Base-by-base conservation (phyloP, 2,797 vertebrate genomes). In the Threskiornis aethiopicus region DNA sequence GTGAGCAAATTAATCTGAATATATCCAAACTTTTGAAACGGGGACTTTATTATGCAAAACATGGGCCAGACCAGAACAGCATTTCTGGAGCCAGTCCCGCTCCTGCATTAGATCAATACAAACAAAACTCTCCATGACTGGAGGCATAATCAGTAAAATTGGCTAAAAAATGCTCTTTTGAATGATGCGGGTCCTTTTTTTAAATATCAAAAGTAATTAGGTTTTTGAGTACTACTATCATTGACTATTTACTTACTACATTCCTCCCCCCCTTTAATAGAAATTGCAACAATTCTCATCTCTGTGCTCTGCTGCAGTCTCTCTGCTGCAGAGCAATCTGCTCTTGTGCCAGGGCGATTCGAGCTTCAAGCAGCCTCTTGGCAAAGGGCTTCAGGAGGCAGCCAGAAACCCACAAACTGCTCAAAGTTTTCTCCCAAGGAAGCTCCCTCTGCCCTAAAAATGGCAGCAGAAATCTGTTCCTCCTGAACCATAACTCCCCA, bases 151-250 rank as follows among this genome's bases (percentile, higher is more conserved):
- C 79, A 84, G 79, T 54, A 81, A 80, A 83, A 93, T 21, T 88
- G 57, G 51, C 37, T 78, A 75, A 81, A 91, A 93, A 29, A 62
- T 1, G 69, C 42, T 72, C 42, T 92, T 91, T 52, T 46, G 67
- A 95, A 87, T 15, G 10, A 84, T 26, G 24, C 1, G 5, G 41
- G 64, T 57, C 41, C 20, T 81, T 91, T 87, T 87, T 16, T 57
- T 22, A 93, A 94, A 89, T 54, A 96, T 21, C 70, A 91, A 39
- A 93, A 89, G 25, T 69, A 93, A 93, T 87, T 42, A 70, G 41
- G 10, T 70, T 92, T 85, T 61, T 49, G 66, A 90, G 47, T n/a
- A 59, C 39, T 72, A 51, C 28, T 83, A 28, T 65, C 87, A 96
- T 46, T 66, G 44, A 83, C 52, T 93, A 16, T 13, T 92, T 92